These are phyloP conservation scores for Myopa tessellatipennis DNA, from an alignment of 2,888 invertebrate species.

Conservation along the genomic window DNA sequence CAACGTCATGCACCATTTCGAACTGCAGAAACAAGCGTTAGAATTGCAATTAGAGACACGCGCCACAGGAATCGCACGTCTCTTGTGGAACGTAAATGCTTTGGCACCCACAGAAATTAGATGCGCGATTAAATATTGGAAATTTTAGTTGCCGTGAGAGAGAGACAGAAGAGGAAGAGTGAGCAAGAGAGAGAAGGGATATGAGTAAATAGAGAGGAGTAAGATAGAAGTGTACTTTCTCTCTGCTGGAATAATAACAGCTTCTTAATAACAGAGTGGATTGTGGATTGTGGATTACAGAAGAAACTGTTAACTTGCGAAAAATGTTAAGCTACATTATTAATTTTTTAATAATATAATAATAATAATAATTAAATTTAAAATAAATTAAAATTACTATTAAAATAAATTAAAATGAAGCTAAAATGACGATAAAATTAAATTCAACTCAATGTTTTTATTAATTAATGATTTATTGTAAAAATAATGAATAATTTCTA, in stretches of 20 bases:
- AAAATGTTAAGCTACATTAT: too few relatives aligned
- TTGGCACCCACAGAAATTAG: slow-evolving; percentile 20
- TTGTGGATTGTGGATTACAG: not conserved
- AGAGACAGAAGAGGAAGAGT: not conserved
- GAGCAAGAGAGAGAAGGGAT: not conserved
- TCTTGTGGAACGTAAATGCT: slow-evolving; percentile 20
- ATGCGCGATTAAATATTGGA: not conserved
- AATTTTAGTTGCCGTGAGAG: too few relatives aligned
- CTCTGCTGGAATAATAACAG: not conserved
- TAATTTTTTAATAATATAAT: too few relatives aligned
- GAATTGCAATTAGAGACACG: slow-evolving; percentile 42
- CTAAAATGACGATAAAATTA: too few relatives aligned
- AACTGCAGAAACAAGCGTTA: slow-evolving; percentile 31
- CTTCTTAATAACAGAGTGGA: slow-evolving; percentile 4
- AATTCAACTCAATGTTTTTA: too few relatives aligned
- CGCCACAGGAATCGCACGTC: slow-evolving; percentile 37
- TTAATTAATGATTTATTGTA: too few relatives aligned
- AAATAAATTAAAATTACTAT: not conserved
- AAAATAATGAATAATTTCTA: too few relatives aligned
- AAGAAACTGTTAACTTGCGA: too few relatives aligned
- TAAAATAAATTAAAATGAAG: not conserved
- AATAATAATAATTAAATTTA: too few relatives aligned
- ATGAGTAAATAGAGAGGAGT: not conserved
- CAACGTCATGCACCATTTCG: slow-evolving; percentile 21
- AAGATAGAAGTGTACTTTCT: too few relatives aligned